Evolutionary conservation across 2,888 invertebrate genomes (phyloP).

Genomic region (Rhingia rostrata): DNA sequence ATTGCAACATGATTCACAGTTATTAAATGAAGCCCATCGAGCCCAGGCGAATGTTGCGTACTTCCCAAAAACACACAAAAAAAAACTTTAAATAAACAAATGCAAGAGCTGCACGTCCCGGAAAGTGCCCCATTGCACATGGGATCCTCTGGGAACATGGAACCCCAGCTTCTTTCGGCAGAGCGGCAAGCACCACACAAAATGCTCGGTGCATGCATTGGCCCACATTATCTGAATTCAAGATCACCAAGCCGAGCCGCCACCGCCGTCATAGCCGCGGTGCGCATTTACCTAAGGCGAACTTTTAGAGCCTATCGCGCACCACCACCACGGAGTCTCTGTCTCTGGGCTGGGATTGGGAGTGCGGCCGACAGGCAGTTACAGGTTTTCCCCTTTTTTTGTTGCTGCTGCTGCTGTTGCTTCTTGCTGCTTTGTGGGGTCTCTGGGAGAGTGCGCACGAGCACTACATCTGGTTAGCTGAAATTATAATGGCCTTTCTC

Average conservation of each 20-base stretch:
- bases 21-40: slow-evolving; percentile 66
- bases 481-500: slow-evolving; percentile 75
- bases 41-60: slow-evolving; percentile 52
- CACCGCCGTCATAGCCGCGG: slow-evolving; percentile 42
- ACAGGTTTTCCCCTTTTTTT: slow-evolving; percentile 76
- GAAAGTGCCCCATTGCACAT: slow-evolving; percentile 50
- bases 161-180: slow-evolving; percentile 55
- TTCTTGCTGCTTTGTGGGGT: slow-evolving; percentile 66
- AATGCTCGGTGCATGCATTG: slow-evolving; percentile 60
- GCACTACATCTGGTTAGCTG: slow-evolving; percentile 74
- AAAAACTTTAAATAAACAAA: slow-evolving; percentile 48
- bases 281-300: slow-evolving; percentile 67
- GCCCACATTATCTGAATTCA: slow-evolving; percentile 74
- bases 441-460: slow-evolving; percentile 73
- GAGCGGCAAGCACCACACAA: slow-evolving; percentile 47
- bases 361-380: slow-evolving; percentile 78
- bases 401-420: slow-evolving; percentile 62
- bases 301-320: slow-evolving; percentile 70
- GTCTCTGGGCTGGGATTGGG: slow-evolving; percentile 74
- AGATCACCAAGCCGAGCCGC: slow-evolving; percentile 62
- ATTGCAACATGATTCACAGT: slow-evolving; percentile 73
- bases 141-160: slow-evolving; percentile 42
- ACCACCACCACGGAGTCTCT: slow-evolving; percentile 37
- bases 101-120: slow-evolving; percentile 43
- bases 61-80: slow-evolving; percentile 56